Evolutionary conservation across 2,797 vertebrate species (phyloP), one percentile per base, ranked within the genome.

Genomic region (Babyrousa celebensis): DNA sequence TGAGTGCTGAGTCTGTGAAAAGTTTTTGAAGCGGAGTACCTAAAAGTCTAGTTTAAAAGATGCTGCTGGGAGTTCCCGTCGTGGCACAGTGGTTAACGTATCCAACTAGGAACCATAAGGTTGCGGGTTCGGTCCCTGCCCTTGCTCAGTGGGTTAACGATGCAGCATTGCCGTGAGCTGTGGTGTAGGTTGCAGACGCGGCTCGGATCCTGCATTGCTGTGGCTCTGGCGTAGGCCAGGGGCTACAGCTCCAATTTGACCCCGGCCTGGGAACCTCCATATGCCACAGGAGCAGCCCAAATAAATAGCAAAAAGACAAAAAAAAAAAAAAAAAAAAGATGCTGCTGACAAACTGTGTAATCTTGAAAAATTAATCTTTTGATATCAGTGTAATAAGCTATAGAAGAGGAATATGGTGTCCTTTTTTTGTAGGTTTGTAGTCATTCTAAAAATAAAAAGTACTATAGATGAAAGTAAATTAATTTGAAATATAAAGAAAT

Each of bases 401-500:
- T 67, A 60, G 29, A 91, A 71, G 32, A 78, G 25, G 40, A 54
- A 83, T 65, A 23, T 14, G 65, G 6, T 27, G 5, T 58, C 40
- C 18, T 48, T 82, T 93, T 23, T 74, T 48, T 62, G 32, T 54
- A 29, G 52, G 32, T 71, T 62, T 77, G 5, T 78, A 77, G 9
- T 71, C 52, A 48, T 58, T 4, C 1, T 85, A 72, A 75, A 65
- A 25, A 65, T 80, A 52, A 83, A 82, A 93, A 52, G 84, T 79
- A 48, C 71, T 52, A 36, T 20, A 92, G 25, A 86, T 85, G 62
- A 58, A 82, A 68, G 16, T n/a, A 21, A 72, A 74, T 18, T 60
- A 52, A 93, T 67, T 80, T 72, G 36, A 93, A 68, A 85, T 74
- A 25, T 29, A 67, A 89, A 82, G 25, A 74, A 74, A 74, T 58